These are phyloP conservation scores for Cyphomyrmex costatus DNA, from an alignment of 1,140 invertebrate species.

Conservation along the genomic window DNA sequence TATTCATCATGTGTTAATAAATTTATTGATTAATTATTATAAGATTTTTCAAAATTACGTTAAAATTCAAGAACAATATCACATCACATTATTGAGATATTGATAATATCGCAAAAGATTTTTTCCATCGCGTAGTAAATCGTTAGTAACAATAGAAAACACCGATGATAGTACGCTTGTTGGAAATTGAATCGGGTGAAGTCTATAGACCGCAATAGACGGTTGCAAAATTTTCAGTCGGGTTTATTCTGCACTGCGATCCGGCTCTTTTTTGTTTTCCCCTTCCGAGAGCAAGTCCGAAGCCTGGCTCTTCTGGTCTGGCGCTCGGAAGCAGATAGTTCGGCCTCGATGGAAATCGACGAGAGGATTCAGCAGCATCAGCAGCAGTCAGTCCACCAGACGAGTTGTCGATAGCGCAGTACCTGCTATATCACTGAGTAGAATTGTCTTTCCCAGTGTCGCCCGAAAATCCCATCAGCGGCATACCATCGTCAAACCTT, in stretches of 20 bases:
- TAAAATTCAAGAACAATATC: neutral
- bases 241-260: conserved; percentile 34
- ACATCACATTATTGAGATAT: neutral
- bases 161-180: neutral
- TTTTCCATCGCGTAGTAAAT: neutral
- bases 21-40: neutral
- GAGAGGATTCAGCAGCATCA: conserved; percentile 83
- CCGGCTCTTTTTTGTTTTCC: conserved; percentile 23
- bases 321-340: conserved; percentile 64
- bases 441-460: conserved; percentile 69
- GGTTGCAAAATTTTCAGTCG: conserved; percentile 9
- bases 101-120: neutral
- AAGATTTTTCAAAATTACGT: neutral
- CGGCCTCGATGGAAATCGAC: conserved; percentile 76
- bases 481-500: conserved; percentile 53
- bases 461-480: conserved; percentile 57
- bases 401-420: conserved; percentile 85
- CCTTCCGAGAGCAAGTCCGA: conserved; percentile 40
- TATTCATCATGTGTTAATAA: neutral
- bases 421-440: conserved; percentile 81
- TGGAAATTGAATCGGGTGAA: neutral
- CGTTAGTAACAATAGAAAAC: neutral
- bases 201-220: neutral
- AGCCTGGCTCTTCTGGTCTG: conserved; percentile 48
- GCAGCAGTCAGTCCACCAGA: conserved; percentile 87